Evolutionary conservation across 1,140 invertebrate species (phyloP).

Genomic region (Pseudomyrmex dendroicus): DNA sequence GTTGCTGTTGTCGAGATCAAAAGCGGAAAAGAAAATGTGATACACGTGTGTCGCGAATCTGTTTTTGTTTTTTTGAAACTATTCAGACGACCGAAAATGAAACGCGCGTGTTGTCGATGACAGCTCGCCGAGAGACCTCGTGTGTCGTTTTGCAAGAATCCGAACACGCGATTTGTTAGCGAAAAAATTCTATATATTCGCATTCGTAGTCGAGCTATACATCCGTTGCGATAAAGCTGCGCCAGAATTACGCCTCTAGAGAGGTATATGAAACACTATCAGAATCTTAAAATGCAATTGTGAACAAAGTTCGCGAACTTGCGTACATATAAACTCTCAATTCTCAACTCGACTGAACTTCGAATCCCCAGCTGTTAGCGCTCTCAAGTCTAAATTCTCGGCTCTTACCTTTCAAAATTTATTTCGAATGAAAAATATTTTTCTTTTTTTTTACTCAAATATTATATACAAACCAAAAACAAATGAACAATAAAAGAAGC

Average conservation of each 20-base stretch:
- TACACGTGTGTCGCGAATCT: slow-evolving; percentile 2
- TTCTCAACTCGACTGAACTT: slow-evolving; percentile 11
- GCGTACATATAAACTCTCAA: slow-evolving; percentile 10
- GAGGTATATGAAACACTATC: not conserved
- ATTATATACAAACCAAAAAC: not conserved
- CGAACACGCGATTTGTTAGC: slow-evolving; percentile 2
- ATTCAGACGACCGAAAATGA: slow-evolving; percentile 7
- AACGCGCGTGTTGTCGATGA: not conserved
- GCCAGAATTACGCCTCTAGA: not conserved
- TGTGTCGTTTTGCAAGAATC: slow-evolving; percentile 9
- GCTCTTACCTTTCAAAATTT: not conserved
- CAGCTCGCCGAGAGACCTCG: not conserved
- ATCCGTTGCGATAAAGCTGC: not conserved
- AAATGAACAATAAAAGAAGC: not conserved
- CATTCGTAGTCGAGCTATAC: not conserved
- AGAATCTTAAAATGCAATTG: slow-evolving; percentile 30
- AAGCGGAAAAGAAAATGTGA: not conserved
- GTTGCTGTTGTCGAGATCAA: slow-evolving; percentile 17
- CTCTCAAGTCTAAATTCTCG: not conserved
- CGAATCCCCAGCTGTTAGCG: not conserved
- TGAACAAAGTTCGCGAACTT: slow-evolving; percentile 16
- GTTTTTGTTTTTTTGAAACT: not conserved
- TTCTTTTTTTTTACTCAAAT: too few relatives aligned
- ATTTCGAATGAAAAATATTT: too few relatives aligned
- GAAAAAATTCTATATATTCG: not conserved